Evolutionary conservation across 2,888 invertebrate species (phyloP), one percentile per base, ranked within the genome.

Genomic region (Nomada lathburiana): DNA sequence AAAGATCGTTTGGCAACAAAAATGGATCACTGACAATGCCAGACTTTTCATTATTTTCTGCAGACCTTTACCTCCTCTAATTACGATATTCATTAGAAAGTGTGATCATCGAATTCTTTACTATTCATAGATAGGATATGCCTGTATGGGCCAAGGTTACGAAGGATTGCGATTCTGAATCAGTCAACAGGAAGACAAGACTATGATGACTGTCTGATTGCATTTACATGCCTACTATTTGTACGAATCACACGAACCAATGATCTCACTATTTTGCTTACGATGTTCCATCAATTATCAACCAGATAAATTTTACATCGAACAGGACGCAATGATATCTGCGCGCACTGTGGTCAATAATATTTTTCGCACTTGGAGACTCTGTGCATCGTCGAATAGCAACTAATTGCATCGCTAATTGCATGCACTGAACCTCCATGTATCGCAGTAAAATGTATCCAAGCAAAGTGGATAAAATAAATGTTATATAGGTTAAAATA

Each of bases 141-240:
- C 65, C 62, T 59, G 57, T 68, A 85, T 86, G 81, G 50, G 53
- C 70, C 88, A 90, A 90, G 91, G 89, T 68, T 76, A 65, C 36
- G 64, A 9, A 9, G 79, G 76, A 85, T 84, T 77, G 70, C 75
- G 50, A 87, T 87, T 86, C 80, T 68, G 20, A 50, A 68, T 72
- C 65, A 80, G 55, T 86, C 83, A 82, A 83, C 85, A 82, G 84
- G 85, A 89, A 88, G 83, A 74, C 55, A 63, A 62, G 55, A 64
- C 20, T 29, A 36, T 26, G 36, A 44, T 53, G 26, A 16, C 26
- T 63, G 26, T 44, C 59, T 11, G 53, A 75, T 72, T 36, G 50
- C 67, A 72, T 73, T 75, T 63, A 71, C 18, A 76, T 59, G 26
- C 44, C 50, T 52, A 70, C 29, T 63, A 65, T 63, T 70, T 52